A percentile compares a stretch with the other conserved stretches of the same genome.
Conservation (phyloP, 2,888 invertebrate genomes). For the Calameuta filiformis region DNA sequence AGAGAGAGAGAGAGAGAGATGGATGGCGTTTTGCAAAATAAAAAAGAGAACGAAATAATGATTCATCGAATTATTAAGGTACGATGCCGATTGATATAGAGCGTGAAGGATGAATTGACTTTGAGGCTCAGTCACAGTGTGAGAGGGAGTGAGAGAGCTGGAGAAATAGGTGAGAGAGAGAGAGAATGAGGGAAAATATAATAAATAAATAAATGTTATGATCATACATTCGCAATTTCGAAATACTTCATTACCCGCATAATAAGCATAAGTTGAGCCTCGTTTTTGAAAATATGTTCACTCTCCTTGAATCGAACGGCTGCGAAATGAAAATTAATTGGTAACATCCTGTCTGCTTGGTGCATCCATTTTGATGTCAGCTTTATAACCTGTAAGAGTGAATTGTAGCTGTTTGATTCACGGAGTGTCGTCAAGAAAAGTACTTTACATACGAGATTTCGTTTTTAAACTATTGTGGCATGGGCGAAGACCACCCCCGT, state of each 20-base stretch:
- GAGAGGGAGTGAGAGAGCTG: slow-evolving; percentile 5
- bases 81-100: too few species aligned
- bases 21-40: not conserved
- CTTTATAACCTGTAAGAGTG: too few species aligned
- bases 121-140: not conserved
- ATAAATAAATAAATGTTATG: slow-evolving; percentile 52
- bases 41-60: too few species aligned
- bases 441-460: slow-evolving; percentile 34
- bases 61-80: too few species aligned
- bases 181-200: slow-evolving; percentile 25
- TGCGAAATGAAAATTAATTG: too few species aligned
- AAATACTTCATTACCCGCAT: slow-evolving; percentile 37
- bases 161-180: slow-evolving; percentile 8
- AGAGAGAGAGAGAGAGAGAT: slow-evolving; percentile 14
- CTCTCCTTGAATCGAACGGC: too few species aligned
- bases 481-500: slow-evolving; percentile 49
- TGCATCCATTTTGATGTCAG: too few species aligned
- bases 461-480: slow-evolving; percentile 55
- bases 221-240: slow-evolving; percentile 36
- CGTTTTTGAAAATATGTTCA: slow-evolving; percentile 12
- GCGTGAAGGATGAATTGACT: too few species aligned
- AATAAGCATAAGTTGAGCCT: slow-evolving; percentile 33
- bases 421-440: not conserved
- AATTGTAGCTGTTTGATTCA: not conserved
- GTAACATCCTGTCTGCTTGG: too few species aligned